Conservation (phyloP, 2,113 vertebrate species). For the Oriolus oriolus region DNA sequence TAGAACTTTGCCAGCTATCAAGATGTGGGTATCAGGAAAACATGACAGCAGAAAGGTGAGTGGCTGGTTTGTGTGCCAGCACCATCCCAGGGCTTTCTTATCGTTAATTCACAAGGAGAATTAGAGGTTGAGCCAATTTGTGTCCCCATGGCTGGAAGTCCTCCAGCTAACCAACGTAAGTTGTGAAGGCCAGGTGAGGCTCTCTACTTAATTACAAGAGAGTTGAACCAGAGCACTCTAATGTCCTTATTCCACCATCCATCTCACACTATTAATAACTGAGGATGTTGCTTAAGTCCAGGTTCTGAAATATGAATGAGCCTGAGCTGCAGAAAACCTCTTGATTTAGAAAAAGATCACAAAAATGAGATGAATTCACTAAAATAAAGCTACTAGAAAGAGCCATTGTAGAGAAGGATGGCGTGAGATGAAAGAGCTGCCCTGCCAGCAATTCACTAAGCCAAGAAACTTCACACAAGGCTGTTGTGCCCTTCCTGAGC, state of each 20-base stretch:
- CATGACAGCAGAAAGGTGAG: background rate
- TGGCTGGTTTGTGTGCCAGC: background rate
- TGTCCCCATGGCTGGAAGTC: background rate
- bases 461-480: background rate
- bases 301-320: slow-evolving; percentile 37
- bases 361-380: background rate
- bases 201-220: background rate
- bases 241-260: background rate
- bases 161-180: background rate
- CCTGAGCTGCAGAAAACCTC: background rate
- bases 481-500: background rate
- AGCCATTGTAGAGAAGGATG: background rate
- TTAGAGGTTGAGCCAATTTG: background rate
- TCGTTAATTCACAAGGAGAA: background rate
- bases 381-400: background rate
- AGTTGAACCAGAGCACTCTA: background rate
- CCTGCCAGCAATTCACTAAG: background rate
- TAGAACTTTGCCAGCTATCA: background rate
- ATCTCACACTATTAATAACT: background rate
- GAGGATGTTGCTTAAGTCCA: background rate
- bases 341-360: background rate
- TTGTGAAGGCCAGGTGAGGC: background rate
- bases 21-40: background rate
- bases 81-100: background rate
- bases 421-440: background rate